Conservation (phyloP, 2,888 invertebrate species). For the Lagria hirta region DNA sequence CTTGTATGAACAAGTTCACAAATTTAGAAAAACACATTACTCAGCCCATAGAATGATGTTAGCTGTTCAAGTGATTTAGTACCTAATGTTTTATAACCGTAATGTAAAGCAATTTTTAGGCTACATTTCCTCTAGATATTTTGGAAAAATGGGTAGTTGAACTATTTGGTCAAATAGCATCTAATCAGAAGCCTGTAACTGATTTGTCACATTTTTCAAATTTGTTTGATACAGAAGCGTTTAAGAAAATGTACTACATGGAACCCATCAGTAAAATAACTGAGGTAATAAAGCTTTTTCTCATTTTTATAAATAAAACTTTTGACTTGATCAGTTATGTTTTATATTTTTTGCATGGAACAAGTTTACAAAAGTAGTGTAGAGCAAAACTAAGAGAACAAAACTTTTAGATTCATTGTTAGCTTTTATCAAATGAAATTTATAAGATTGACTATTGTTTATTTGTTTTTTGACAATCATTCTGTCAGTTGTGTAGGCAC, state of each 20-base stretch:
- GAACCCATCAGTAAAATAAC: constrained; percentile 73
- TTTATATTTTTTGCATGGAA: too few relatives aligned
- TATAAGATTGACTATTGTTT: too few relatives aligned
- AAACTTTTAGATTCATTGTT: too few relatives aligned
- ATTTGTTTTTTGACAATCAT: too few relatives aligned
- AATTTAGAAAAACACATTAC: constrained; percentile 77
- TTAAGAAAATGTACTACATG: constrained; percentile 71
- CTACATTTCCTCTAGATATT: constrained; percentile 63
- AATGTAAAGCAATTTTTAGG: too few relatives aligned
- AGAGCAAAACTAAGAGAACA: too few relatives aligned
- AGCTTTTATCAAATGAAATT: too few relatives aligned
- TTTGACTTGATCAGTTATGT: too few relatives aligned
- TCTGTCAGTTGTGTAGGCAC: too few relatives aligned
- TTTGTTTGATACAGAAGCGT: constrained; percentile 64
- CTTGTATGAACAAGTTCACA: constrained; percentile 69
- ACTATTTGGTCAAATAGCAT: constrained; percentile 70
- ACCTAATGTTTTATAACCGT: too few relatives aligned
- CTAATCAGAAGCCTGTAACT: constrained; percentile 63
- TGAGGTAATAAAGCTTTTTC: constrained; percentile 64
- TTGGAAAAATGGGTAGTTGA: constrained; percentile 66
- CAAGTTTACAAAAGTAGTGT: too few relatives aligned
- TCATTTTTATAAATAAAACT: too few relatives aligned
- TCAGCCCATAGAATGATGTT: constrained; percentile 87
- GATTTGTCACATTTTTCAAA: constrained; percentile 61
- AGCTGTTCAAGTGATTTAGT: constrained; percentile 71